Percentiles rank a stretch among this genome's conserved stretches.
phyloP scores from a whole-genome alignment of 2,888 invertebrate genomes.

The Drosophila ochracea region DNA sequence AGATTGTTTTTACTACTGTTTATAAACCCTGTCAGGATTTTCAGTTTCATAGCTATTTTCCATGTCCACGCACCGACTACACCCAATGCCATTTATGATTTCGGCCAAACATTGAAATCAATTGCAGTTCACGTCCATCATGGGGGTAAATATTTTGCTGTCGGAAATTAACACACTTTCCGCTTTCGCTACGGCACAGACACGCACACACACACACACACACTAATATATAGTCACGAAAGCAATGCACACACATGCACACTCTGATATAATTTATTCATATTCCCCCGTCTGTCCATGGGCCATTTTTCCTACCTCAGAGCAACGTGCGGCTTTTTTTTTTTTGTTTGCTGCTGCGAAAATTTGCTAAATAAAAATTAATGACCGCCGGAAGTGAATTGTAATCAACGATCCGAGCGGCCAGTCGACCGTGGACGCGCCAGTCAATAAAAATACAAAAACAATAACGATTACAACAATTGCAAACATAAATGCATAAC shows the following conservation, averaged over 20 bases:
- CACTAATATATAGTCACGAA: constrained; percentile 8
- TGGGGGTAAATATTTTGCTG: constrained; percentile 70
- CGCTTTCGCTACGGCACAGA: constrained; percentile 63
- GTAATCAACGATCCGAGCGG: constrained; percentile 70
- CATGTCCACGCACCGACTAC: background rate
- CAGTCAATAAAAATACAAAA: constrained; percentile 49
- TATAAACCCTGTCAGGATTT: background rate
- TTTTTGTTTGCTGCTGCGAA: constrained; percentile 38
- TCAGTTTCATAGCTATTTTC: background rate
- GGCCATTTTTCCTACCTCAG: constrained; percentile 66
- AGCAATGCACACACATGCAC: constrained; percentile 10
- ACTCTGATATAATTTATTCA: constrained; percentile 68
- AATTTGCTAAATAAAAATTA: constrained; percentile 81
- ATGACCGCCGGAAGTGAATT: constrained; percentile 78
- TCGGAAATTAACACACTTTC: constrained; percentile 81
- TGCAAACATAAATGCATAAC: constrained; percentile 46
- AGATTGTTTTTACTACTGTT: no score
- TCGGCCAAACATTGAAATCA: constrained; percentile 67
- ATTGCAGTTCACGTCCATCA: constrained; percentile 76
- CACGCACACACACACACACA: constrained; percentile 13
- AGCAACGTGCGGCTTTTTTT: constrained; percentile 16
- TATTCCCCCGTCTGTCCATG: constrained; percentile 57
- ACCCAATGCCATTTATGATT: constrained; percentile 19
- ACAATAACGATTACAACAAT: constrained; percentile 41
- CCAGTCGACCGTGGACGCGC: constrained; percentile 38